Base-by-base conservation (phyloP, 2,888 invertebrate species). In the Acheta domesticus region DNA sequence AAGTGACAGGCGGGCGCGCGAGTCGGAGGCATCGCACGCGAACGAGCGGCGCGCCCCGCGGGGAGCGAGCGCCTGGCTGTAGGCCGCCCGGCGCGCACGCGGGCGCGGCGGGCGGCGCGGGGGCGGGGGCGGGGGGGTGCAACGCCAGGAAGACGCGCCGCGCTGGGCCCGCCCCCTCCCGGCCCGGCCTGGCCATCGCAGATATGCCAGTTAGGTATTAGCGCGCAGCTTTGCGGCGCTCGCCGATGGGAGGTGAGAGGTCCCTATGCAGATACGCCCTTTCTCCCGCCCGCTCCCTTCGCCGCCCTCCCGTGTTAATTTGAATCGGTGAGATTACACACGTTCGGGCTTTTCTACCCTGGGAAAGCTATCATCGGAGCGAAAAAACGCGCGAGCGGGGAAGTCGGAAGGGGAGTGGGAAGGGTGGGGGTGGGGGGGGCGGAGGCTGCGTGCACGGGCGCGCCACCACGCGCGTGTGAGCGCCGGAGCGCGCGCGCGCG, bases 311-410 rank as follows among this genome's bases (percentile, higher is more conserved):
- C 75, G 89, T 89, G 89, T 89, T 90, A 89, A 90, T 90, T 89
- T 89, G 89, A 89, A 89, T 89, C 87, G 88, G 87, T 87, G 88
- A 90, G 89, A 90, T 90, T 89, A 90, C 89, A 89, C 89, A 82
- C 81, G 81, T 79, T 79, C 75, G 76, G 77, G 79, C 79, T 80
- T 80, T 80, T 79, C 77, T 75, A 77, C 76, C 76, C 74, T 77
- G 77, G 77, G 79, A 79, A 78, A 78, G 77, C 76, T 73, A 77
- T 74, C 75, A 75, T 48, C 78, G 75, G 75, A 78, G 75, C n/a
- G 21, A 49, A 73, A n/a, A 36, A 48, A 49, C 49, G 49, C 21
- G 76, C 48, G 76, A 1, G 36, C n/a, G 48, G 48, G 79, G 36
- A n/a, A 77, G 21, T 14, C 20, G 75, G 50, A 20, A 20, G 48